Conservation (phyloP, 2,797 vertebrate genomes). For the Falco concolor region DNA sequence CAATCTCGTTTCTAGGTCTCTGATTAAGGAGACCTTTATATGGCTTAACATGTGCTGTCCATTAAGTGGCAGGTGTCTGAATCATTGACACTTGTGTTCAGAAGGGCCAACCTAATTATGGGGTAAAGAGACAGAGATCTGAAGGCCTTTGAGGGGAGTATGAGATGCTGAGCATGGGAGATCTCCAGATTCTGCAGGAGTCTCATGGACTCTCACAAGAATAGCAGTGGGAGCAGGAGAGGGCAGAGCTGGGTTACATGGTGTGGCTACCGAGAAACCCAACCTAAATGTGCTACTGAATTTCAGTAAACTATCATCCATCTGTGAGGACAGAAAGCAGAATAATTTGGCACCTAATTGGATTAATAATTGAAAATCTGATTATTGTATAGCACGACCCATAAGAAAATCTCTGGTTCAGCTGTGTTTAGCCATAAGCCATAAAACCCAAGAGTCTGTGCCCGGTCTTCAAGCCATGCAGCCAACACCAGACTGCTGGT, state of each 20-base stretch:
- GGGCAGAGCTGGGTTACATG: not conserved
- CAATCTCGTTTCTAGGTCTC: not conserved
- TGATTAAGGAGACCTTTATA: not conserved
- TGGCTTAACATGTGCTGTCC: not conserved
- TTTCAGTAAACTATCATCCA: not conserved
- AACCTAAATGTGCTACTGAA: not conserved
- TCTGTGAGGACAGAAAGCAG: not conserved
- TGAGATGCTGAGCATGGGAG: not conserved
- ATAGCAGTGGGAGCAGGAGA: not conserved
- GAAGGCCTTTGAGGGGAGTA: not conserved
- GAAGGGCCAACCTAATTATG: not conserved
- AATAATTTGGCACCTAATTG: not conserved
- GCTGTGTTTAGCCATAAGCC: not conserved
- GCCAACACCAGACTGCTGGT: not conserved
- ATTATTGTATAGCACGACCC: not conserved
- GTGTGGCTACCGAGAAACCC: not conserved
- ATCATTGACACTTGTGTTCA: not conserved
- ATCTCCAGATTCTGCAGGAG: not conserved
- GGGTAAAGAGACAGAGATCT: fast-evolving
- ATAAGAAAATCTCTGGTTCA: fast-evolving
- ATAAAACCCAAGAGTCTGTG: not conserved
- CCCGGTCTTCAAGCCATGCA: not conserved
- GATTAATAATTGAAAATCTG: not conserved
- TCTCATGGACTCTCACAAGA: not conserved
- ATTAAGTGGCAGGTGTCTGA: not conserved